These are phyloP conservation scores for Odontocerum albicorne DNA, from an alignment of 2,888 invertebrate species.

Conservation along the genomic window DNA sequence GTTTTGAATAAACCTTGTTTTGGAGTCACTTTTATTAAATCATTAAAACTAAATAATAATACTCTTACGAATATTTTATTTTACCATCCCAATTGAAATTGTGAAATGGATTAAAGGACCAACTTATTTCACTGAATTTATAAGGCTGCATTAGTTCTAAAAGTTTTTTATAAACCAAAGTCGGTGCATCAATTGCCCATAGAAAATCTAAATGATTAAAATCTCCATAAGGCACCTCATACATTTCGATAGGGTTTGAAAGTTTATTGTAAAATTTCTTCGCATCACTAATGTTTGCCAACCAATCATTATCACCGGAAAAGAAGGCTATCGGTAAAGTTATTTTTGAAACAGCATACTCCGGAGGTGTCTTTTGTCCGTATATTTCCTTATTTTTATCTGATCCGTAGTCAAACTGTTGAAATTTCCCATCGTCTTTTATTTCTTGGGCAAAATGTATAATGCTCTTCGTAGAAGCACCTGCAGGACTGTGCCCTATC, in stretches of 20 bases:
- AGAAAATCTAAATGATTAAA: constrained; percentile 79
- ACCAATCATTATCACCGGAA: constrained; percentile 72
- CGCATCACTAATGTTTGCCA: constrained; percentile 67
- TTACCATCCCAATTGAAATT: not conserved
- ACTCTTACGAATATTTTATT: too few species aligned
- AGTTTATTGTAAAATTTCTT: constrained; percentile 56
- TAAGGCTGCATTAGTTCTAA: constrained; percentile 47
- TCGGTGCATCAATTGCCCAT: constrained; percentile 64
- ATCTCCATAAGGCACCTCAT: constrained; percentile 60
- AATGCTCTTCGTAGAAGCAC: constrained; percentile 72
- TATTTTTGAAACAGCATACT: constrained; percentile 63
- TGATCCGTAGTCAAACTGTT: constrained; percentile 70
- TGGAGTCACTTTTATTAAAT: too few species aligned
- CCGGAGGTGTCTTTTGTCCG: constrained; percentile 60
- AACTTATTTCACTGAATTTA: constrained; percentile 5
- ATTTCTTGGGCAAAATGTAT: constrained; percentile 71
- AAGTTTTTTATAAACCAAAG: constrained; percentile 59
- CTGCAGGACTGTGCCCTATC: constrained; percentile 70
- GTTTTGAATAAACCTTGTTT: too few species aligned
- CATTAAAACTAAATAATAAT: too few species aligned
- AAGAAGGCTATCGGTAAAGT: constrained; percentile 66
- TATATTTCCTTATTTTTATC: constrained; percentile 61
- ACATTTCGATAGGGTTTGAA: constrained; percentile 58
- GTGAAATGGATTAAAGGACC: not conserved
- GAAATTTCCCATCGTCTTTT: constrained; percentile 56